Percentiles rank a stretch among this genome's conserved stretches.
These are phyloP conservation scores for Papilio xuthus DNA, from an alignment of 1,140 invertebrate species.

Conservation along the genomic window DNA sequence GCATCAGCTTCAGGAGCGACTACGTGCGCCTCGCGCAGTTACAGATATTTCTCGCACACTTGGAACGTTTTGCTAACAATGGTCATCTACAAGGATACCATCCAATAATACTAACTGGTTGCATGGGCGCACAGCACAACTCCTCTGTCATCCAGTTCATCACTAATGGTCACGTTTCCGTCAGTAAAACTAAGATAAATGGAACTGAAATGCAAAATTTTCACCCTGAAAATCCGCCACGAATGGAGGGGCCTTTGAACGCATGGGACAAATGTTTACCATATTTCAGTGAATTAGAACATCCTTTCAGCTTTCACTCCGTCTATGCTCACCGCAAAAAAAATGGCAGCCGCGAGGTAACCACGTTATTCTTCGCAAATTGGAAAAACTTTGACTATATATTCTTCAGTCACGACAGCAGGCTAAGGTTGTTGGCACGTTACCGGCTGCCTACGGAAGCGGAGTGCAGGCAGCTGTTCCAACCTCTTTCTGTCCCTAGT, in stretches of 20 bases:
- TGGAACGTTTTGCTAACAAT: conserved; percentile 19
- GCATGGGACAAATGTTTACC: neutral
- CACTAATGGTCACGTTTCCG: neutral
- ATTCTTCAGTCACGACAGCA: neutral
- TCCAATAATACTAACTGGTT: conserved; percentile 12
- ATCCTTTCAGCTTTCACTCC: neutral
- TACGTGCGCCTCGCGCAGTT: neutral
- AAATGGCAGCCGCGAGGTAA: neutral
- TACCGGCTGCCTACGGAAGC: neutral
- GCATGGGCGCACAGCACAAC: neutral
- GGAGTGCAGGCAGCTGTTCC: neutral
- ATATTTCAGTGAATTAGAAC: neutral
- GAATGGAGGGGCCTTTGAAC: neutral
- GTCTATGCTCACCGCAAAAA: neutral
- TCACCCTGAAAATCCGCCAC: neutral
- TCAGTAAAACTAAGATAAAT: neutral
- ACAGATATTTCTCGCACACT: neutral
- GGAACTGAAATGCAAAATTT: neutral
- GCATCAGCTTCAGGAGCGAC: neutral
- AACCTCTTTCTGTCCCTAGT: neutral
- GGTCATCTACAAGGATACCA: neutral
- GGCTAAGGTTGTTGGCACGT: neutral
- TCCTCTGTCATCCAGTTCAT: neutral
- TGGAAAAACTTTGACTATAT: neutral
- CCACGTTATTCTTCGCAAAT: neutral